Base-by-base conservation (phyloP, 2,888 invertebrate genomes). In the Tetragnatha montana region DNA sequence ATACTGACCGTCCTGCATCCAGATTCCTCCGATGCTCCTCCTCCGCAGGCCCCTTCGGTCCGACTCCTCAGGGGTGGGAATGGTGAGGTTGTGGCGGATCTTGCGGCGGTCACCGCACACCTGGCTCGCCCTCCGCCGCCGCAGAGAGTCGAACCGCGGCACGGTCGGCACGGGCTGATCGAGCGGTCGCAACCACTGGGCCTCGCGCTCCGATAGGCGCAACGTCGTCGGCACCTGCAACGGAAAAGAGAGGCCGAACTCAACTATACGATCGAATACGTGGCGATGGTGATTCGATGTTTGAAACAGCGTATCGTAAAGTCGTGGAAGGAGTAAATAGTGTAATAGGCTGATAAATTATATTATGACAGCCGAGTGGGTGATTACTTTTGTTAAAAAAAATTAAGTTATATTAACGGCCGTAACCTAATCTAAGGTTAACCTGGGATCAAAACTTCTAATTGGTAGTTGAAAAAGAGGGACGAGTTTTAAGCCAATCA, bases 91-190 rank as follows among this genome's bases (percentile, higher is more conserved):
- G 69, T 79, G 73, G 17, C 80, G 68, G 14, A 68, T 73, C 21
- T 87, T 87, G 12, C 83, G 10, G 17, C 83, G 6, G 68, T 35
- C 60, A 0, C 22, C 50, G 4, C 50, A 50, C 35, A 35, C 35
- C 35, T 35, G 35, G 60, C 14, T 8, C 0, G 22, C 60, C 21
- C n/a, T 50, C 68, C 79, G 51, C 68, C 86, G 73, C 14, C 80
- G 51, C 73, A 71, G 79, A 0, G 85, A 35, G 51, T 79, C 70
- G 73, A 80, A 87, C 6, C 80, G 19, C 12, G 86, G 86, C 3
- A 87, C 70, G 7, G 83, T 47, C n/a, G 83, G 83, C 8, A 83
- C 75, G 0, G 86, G 86, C 19, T 87, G 86, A 3, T 80, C 73
- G 4, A 6, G 17, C 0, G 86, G 86, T 1, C 21, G 12, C 19